A percentile compares a stretch with the other conserved stretches of the same genome.
Evolutionary conservation across 2,797 vertebrate genomes (phyloP).

Genomic region (Oreochromis mossambicus): DNA sequence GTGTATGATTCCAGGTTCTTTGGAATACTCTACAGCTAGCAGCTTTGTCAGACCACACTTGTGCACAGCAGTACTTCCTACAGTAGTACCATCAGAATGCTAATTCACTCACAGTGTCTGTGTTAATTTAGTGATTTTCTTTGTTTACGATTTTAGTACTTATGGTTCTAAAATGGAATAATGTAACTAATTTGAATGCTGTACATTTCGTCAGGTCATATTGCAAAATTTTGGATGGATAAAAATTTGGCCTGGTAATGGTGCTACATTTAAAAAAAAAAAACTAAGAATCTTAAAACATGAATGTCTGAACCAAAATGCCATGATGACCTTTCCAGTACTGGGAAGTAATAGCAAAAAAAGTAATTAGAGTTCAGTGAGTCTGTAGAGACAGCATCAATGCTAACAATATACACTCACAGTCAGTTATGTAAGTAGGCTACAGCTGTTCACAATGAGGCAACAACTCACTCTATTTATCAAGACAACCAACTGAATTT

Average conservation of each 20-base stretch:
- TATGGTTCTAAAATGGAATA: not conserved
- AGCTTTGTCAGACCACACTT: not conserved
- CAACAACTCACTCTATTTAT: not conserved
- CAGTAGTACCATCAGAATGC: not conserved
- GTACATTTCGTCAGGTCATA: not conserved
- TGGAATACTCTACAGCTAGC: not conserved
- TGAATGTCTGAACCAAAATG: not conserved
- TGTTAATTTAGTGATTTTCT: not conserved
- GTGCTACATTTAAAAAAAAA: not conserved
- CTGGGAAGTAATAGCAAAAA: not conserved
- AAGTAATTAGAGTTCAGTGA: not conserved
- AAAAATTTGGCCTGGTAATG: not conserved
- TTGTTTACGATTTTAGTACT: not conserved
- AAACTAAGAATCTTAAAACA: not conserved
- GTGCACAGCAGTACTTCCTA: not conserved
- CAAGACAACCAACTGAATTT: not conserved
- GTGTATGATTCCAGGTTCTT: not conserved
- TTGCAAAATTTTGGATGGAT: not conserved
- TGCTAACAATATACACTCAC: not conserved
- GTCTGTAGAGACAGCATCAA: not conserved
- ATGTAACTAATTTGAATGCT: not conserved
- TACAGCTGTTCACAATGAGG: not conserved
- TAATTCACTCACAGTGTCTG: not conserved
- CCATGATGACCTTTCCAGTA: not conserved
- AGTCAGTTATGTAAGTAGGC: not conserved